Conservation (phyloP, 2,113 vertebrate genomes). For the Melanocharis versteri region DNA sequence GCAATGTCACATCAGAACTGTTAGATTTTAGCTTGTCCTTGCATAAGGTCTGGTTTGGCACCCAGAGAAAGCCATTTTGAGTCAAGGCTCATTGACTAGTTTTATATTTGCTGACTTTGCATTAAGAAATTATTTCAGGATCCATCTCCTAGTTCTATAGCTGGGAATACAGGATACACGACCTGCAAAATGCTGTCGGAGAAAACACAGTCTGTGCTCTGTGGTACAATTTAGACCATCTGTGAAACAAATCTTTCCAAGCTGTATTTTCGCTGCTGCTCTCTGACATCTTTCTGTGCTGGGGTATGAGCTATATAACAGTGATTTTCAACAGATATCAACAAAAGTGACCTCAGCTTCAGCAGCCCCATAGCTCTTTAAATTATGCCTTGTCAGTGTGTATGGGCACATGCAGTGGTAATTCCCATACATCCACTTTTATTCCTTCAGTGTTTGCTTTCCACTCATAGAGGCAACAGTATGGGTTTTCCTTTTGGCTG, state of each 20-base stretch:
- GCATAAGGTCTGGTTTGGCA: background rate
- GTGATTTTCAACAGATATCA: background rate
- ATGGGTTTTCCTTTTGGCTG: background rate
- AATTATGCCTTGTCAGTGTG: background rate
- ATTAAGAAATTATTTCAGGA: background rate
- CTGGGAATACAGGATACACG: background rate
- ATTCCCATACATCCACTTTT: background rate
- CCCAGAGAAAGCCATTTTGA: background rate
- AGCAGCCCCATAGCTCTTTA: background rate
- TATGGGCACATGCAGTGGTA: background rate
- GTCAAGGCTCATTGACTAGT: background rate
- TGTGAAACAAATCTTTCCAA: slow-evolving; percentile 4
- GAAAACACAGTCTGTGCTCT: background rate
- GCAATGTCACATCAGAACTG: background rate
- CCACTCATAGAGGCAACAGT: background rate
- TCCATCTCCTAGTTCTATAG: background rate
- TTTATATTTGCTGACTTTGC: background rate
- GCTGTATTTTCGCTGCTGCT: background rate
- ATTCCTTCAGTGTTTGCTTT: background rate
- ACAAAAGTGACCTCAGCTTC: background rate
- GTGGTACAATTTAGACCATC: background rate
- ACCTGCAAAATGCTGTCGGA: background rate
- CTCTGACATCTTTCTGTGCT: background rate
- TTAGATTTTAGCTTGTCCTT: background rate
- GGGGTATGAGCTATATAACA: background rate